Conservation (phyloP, 2,113 vertebrate genomes). For the Psophia crepitans region DNA sequence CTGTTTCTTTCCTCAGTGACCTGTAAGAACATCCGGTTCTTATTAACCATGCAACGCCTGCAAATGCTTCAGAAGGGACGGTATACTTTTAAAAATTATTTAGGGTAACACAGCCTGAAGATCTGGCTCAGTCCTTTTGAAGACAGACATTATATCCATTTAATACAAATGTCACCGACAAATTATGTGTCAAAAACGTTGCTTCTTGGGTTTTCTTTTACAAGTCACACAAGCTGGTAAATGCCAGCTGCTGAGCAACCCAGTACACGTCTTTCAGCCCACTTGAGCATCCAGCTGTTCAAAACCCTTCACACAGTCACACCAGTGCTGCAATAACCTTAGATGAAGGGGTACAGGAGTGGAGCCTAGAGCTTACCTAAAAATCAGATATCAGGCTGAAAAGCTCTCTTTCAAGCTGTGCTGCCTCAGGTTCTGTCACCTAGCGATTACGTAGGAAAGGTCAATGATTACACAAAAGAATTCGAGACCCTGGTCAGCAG, state of each 20-base stretch:
- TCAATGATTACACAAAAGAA: not conserved
- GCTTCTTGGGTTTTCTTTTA: not conserved
- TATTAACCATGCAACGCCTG: not conserved
- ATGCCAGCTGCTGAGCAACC: not conserved
- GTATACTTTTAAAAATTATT: not conserved
- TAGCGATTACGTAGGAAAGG: rapidly evolving
- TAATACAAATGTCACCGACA: not conserved
- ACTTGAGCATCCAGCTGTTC: not conserved
- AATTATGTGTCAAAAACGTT: not conserved
- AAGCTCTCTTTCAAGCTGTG: not conserved
- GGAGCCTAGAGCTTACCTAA: not conserved
- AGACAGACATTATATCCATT: not conserved
- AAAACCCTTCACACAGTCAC: not conserved
- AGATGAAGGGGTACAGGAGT: not conserved
- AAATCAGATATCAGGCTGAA: not conserved
- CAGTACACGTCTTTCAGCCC: not conserved
- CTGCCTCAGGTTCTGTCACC: not conserved
- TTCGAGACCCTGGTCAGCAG: not conserved
- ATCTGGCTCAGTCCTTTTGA: not conserved
- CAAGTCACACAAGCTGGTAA: not conserved
- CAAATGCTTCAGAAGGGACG: not conserved
- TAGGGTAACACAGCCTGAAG: not conserved
- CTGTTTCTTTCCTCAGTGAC: not conserved
- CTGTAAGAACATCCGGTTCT: not conserved
- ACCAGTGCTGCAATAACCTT: not conserved